A percentile compares a stretch with the other conserved stretches of the same genome.
Evolutionary conservation across 2,113 vertebrate genomes (phyloP).

Genomic region (Dipodomys ordii): DNA sequence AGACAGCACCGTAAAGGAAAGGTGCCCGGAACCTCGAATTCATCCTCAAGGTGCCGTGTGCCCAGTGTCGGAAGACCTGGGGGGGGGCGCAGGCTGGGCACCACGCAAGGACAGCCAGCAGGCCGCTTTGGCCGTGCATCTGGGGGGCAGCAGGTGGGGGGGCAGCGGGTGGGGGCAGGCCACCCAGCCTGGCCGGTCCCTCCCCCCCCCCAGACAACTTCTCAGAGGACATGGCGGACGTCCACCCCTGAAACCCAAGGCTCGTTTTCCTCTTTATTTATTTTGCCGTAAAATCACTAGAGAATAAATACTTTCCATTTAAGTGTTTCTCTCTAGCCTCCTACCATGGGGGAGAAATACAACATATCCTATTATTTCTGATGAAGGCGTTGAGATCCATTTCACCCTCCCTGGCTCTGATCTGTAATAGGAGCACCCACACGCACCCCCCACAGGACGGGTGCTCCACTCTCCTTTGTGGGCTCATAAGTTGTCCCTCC

Average conservation of each 20-base stretch:
- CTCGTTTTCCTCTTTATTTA: not conserved
- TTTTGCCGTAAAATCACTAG: not conserved
- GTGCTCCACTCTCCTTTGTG: not conserved
- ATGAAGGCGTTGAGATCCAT: not conserved
- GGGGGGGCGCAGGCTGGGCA: too few species aligned
- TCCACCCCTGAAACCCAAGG: too few species aligned
- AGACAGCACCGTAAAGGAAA: not conserved
- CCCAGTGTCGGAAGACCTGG: fast-evolving
- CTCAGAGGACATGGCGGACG: too few species aligned
- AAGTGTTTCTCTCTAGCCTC: not conserved
- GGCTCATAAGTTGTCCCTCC: not conserved
- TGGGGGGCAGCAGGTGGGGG: too few species aligned
- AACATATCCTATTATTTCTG: not conserved
- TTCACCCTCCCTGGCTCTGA: not conserved
- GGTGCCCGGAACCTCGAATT: not conserved
- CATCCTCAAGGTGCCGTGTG: not conserved
- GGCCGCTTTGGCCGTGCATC: too few species aligned
- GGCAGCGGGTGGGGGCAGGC: too few species aligned
- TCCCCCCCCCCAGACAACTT: too few species aligned
- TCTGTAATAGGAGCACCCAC: not conserved
- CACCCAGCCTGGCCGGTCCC: too few species aligned
- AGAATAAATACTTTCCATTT: conserved; percentile 36
- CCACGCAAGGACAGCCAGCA: too few species aligned
- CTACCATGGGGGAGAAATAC: not conserved
- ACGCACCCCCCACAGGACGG: too few species aligned